Evolutionary conservation across 2,797 vertebrate genomes (phyloP), one percentile per base, ranked within the genome.

Genomic region (Centroberyx gerrardi): DNA sequence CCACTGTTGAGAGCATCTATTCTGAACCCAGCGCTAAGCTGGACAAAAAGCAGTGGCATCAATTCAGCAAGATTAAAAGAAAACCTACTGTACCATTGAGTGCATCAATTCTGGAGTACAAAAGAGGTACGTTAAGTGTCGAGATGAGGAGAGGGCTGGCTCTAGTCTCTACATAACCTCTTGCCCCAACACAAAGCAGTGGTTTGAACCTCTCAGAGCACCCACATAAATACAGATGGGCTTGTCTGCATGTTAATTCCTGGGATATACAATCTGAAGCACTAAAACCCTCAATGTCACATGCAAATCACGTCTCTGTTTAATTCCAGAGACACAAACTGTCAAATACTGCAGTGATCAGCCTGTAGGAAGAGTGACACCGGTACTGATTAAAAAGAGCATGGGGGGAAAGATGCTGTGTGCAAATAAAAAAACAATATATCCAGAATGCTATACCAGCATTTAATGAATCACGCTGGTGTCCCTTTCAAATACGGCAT

Each of bases 41-140:
- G 83, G 81, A 92, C 83, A 92, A 91, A 92, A 91, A 91, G 88
- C 91, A 88, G 83, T 82, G 80, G 88, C 87, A 89, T 91, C 87
- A 90, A 92, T 91, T 91, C 88, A 91, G 77, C 40, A 81, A 90
- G 92, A 93, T 91, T 93, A 93, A 92, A 93, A 92, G 90, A 91
- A 91, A 91, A 87, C 74, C 88, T 84, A 86, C 86, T 87, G 88
- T 90, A 90, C 74, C 77, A 82, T 76, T 89, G 89, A 94, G 89
- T 92, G 90, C 91, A 88, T 92, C 90, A 90, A 90, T 92, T 91
- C 81, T 85, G 62, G 75, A 85, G 88, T 79, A 92, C 87, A 93
- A 93, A 90, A 91, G 86, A 87, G 87, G 87, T 60, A 86, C 83
- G 80, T 90, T 64, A 90, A 93, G 90, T 89, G 88, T 93, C n/a